These are phyloP conservation scores for Atopsyche davidsoni DNA, from an alignment of 1,140 invertebrate species.

Conservation along the genomic window DNA sequence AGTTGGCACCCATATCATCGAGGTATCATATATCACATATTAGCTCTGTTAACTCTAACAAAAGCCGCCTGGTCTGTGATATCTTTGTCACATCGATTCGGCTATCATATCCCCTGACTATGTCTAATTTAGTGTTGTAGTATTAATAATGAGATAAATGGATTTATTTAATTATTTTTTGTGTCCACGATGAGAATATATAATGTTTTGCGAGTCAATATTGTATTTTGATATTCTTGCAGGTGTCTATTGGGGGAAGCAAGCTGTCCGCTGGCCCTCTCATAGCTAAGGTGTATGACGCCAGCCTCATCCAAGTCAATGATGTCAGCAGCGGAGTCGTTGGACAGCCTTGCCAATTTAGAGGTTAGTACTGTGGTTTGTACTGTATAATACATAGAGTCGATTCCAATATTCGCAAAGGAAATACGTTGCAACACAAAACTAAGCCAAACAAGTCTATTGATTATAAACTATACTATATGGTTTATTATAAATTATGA, in stretches of 20 bases:
- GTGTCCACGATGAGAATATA: too few relatives aligned
- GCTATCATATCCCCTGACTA: too few relatives aligned
- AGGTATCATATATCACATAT: conserved; percentile 50
- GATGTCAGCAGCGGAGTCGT: conserved; percentile 88
- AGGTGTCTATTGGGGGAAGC: conserved; percentile 70
- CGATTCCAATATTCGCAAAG: too few relatives aligned
- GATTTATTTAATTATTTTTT: too few relatives aligned
- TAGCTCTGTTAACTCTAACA: too few relatives aligned
- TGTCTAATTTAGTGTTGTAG: too few relatives aligned
- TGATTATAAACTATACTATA: conserved; percentile 3
- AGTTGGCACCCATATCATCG: conserved; percentile 86
- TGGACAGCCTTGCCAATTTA: conserved; percentile 88
- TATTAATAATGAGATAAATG: too few relatives aligned
- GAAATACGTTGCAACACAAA: conserved; percentile 4
- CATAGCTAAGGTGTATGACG: conserved; percentile 89
- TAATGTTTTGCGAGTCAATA: too few relatives aligned
- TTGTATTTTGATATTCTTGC: too few relatives aligned
- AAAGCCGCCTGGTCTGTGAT: too few relatives aligned
- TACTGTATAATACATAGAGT: conserved; percentile 8
- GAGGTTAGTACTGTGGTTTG: conserved; percentile 66
- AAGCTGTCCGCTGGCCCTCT: conserved; percentile 80
- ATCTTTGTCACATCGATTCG: too few relatives aligned
- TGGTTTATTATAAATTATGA: too few relatives aligned
- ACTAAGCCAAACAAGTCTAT: background rate
- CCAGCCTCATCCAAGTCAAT: conserved; percentile 83